Conservation (phyloP, 2,888 invertebrate species). For the Argynnis bischoffii region DNA sequence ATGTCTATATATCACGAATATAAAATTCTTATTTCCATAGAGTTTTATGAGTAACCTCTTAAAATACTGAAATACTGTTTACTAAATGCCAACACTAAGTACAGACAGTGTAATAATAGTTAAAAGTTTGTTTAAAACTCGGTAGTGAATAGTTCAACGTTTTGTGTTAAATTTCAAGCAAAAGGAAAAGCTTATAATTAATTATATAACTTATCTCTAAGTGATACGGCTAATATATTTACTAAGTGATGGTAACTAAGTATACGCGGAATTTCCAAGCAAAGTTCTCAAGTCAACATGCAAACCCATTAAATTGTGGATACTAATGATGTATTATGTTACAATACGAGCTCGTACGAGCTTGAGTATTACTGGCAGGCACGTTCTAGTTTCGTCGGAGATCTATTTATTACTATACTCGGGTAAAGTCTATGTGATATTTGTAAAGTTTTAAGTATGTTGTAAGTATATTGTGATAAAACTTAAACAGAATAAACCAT, state of each 20-base stretch:
- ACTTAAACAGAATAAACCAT: too few species aligned
- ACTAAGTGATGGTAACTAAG: constrained; percentile 18
- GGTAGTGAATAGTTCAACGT: not conserved
- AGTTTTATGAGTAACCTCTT: not conserved
- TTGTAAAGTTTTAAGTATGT: not conserved
- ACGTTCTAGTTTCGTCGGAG: constrained; percentile 11
- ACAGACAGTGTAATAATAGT: not conserved
- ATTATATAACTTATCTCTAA: constrained; percentile 16
- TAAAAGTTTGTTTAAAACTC: not conserved
- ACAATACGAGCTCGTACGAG: constrained; percentile 9
- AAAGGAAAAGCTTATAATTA: constrained; percentile 18
- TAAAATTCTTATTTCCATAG: not conserved
- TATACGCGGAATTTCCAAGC: constrained; percentile 20
- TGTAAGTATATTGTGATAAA: too few species aligned
- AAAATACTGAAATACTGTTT: too few species aligned
- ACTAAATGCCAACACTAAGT: too few species aligned
- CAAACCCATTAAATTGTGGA: constrained; percentile 19
- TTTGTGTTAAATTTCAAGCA: not conserved
- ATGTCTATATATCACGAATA: too few species aligned
- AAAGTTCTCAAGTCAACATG: constrained; percentile 25
- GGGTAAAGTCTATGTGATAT: not conserved
- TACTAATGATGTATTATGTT: constrained; percentile 20
- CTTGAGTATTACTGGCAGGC: constrained; percentile 6
- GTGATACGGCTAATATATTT: constrained; percentile 23
- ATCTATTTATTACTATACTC: constrained; percentile 7